Evolutionary conservation across 1,140 invertebrate species (phyloP).

Genomic region (Lysiphlebus fabarum): DNA sequence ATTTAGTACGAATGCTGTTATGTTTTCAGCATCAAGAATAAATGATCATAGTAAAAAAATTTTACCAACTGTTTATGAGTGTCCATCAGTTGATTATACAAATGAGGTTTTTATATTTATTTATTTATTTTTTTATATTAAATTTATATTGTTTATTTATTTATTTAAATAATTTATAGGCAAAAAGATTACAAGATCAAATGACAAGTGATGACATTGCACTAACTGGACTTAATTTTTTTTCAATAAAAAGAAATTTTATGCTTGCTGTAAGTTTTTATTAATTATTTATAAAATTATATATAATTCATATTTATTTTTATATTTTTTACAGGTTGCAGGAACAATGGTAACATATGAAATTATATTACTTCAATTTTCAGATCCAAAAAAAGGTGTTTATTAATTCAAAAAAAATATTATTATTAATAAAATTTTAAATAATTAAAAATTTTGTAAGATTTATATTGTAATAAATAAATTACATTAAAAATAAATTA

Average conservation of each 20-base stretch:
- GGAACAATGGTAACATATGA: conserved; percentile 57
- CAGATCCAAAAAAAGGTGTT: conserved; percentile 36
- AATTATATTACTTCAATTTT: conserved; percentile 54
- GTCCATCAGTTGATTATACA: conserved; percentile 58
- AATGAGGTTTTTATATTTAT: conserved; percentile 51
- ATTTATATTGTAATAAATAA: too few relatives aligned
- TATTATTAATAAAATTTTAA: too few relatives aligned
- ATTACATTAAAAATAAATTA: too few relatives aligned
- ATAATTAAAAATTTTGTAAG: too few relatives aligned
- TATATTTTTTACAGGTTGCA: conserved; percentile 40
- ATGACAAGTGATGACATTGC: conserved; percentile 59
- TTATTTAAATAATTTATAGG: conserved; percentile 43
- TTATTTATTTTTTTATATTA: background rate
- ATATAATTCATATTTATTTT: conserved; percentile 15
- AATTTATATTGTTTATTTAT: conserved; percentile 5
- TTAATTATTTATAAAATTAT: background rate
- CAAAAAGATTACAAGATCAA: conserved; percentile 61
- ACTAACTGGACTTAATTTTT: conserved; percentile 63
- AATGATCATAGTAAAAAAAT: conserved; percentile 62
- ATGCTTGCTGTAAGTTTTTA: conserved; percentile 60
- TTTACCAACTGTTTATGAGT: conserved; percentile 56
- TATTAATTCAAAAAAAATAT: conserved; percentile 14
- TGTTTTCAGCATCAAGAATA: conserved; percentile 59
- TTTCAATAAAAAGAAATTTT: conserved; percentile 62
- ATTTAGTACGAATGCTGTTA: conserved; percentile 58